phyloP scores from a whole-genome alignment of 2,113 vertebrate genomes.

The Chamaetylas fuelleborni region DNA sequence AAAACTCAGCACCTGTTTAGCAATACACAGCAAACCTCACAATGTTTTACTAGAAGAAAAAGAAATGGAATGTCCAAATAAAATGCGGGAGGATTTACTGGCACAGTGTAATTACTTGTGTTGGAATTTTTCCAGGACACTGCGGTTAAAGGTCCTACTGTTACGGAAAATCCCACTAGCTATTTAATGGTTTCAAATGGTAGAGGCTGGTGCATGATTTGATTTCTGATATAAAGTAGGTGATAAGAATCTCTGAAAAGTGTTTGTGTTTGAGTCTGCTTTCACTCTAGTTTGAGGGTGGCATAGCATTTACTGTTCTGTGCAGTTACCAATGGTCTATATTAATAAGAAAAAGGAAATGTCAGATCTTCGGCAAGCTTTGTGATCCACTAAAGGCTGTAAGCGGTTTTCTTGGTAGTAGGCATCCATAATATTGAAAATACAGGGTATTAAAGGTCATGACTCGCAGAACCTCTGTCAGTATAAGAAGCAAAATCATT shows the following conservation, averaged over 20 bases:
- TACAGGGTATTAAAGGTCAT: not conserved
- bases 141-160: not conserved
- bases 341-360: not conserved
- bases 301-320: not conserved
- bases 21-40: not conserved
- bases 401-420: not conserved
- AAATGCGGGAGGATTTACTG: conserved; percentile 26
- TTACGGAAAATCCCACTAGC: not conserved
- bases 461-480: not conserved
- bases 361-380: not conserved
- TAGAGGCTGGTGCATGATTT: not conserved
- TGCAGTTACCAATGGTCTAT: not conserved
- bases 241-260: not conserved
- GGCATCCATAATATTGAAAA: not conserved
- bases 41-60: not conserved
- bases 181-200: not conserved
- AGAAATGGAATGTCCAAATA: not conserved
- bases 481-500: not conserved
- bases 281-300: not conserved
- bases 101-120: conserved; percentile 15
- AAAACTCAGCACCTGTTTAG: not conserved
- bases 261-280: not conserved
- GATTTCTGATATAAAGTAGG: not conserved
- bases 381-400: not conserved
- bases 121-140: conserved; percentile 31